phyloP scores from a whole-genome alignment of 2,888 invertebrate genomes.

The Drosophila sordidula region DNA sequence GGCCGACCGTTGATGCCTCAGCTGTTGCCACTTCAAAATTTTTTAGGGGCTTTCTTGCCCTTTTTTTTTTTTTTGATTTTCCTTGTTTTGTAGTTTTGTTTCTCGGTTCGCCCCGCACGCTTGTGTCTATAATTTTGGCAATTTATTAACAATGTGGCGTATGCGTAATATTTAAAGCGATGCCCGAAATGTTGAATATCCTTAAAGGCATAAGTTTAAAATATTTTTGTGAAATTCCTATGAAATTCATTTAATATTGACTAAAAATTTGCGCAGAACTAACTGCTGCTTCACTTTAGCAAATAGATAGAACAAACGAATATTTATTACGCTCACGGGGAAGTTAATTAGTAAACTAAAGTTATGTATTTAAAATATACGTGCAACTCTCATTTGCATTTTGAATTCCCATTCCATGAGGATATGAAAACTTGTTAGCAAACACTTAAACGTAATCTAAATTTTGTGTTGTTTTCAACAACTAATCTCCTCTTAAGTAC shows the following conservation, averaged over 20 bases:
- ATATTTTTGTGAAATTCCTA: background rate
- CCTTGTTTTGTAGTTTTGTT: conserved; percentile 18
- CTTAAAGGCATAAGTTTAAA: background rate
- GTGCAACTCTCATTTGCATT: background rate
- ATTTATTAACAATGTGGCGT: conserved; percentile 59
- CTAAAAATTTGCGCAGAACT: conserved; percentile 7
- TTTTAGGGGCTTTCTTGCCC: conserved; percentile 11
- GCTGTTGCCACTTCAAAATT: conserved; percentile 65
- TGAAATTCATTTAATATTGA: conserved; percentile 8
- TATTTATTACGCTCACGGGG: background rate
- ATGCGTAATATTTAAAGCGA: conserved; percentile 49
- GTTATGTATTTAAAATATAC: background rate
- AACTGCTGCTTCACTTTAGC: background rate
- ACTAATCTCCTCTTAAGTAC: background rate
- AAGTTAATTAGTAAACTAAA: background rate
- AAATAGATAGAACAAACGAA: background rate
- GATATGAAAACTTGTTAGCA: too few species aligned
- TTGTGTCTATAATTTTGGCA: conserved; percentile 54
- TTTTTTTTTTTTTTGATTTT: conserved; percentile 15
- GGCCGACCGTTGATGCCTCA: conserved; percentile 49
- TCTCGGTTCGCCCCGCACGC: conserved; percentile 25
- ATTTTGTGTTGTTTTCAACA: conserved; percentile 12
- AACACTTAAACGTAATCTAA: background rate
- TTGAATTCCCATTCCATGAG: background rate
- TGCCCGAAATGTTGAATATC: conserved; percentile 7